Conservation (phyloP, 2,888 invertebrate species). For the Shargacucullia verbasci region DNA sequence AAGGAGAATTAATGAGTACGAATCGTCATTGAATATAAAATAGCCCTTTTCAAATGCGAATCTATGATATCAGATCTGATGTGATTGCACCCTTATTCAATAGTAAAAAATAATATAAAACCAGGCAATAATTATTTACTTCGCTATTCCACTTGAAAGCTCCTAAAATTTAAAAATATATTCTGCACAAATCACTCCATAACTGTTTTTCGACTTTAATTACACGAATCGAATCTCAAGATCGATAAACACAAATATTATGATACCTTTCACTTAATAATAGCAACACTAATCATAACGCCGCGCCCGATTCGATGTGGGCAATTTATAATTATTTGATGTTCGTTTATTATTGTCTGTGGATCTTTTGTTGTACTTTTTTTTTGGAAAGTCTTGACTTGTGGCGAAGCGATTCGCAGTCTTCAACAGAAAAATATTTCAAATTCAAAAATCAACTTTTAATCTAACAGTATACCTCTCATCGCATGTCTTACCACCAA, state of each 20-base stretch:
- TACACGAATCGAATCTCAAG: conserved; percentile 42
- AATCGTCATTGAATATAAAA: no score
- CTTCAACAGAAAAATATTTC: conserved; percentile 3
- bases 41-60: no score
- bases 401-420: no score
- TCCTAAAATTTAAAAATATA: background rate
- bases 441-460: conserved; percentile 7
- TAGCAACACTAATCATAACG: conserved; percentile 15
- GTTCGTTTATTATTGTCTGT: conserved; percentile 7
- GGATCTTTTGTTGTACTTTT: no score
- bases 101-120: no score
- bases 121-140: no score
- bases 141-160: no score
- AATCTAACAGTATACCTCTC: conserved; percentile 4
- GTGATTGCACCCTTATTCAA: no score
- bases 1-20: no score
- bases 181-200: conserved; percentile 22
- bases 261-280: conserved; percentile 37
- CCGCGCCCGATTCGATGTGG: conserved; percentile 22
- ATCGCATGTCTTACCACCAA: background rate
- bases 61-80: no score
- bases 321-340: conserved; percentile 11
- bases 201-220: conserved; percentile 49
- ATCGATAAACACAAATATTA: conserved; percentile 48
- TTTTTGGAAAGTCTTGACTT: no score